Percentiles rank a stretch among this genome's conserved stretches.
Evolutionary conservation across 2,888 invertebrate genomes (phyloP).

Genomic region (Drosophila leonis): DNA sequence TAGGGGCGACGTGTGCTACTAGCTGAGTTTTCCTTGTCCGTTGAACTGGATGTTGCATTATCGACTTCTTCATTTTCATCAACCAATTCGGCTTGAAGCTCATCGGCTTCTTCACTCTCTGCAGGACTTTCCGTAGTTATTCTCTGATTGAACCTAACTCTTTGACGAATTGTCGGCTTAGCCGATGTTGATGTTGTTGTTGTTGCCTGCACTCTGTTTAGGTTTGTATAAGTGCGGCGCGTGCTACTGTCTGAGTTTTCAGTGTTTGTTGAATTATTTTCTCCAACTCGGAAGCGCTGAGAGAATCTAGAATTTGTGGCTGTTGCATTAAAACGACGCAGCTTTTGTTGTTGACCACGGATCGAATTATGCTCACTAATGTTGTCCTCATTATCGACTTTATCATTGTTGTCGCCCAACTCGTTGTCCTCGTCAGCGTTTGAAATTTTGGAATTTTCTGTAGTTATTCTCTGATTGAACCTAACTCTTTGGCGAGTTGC

Average conservation of each 20-base stretch:
- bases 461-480: conserved; percentile 22
- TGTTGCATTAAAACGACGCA: too few relatives aligned
- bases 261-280: neutral
- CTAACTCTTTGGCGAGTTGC: neutral
- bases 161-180: neutral
- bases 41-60: neutral
- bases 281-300: too few relatives aligned
- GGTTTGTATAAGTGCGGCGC: neutral
- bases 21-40: too few relatives aligned
- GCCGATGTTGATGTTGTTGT: neutral
- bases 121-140: neutral
- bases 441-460: neutral
- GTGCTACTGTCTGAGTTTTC: neutral
- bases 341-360: too few relatives aligned
- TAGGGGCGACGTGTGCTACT: neutral
- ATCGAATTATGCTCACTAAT: too few relatives aligned
- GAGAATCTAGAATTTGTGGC: too few relatives aligned
- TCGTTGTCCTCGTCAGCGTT: too few relatives aligned
- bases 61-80: too few relatives aligned
- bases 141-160: conserved; percentile 26
- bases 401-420: too few relatives aligned
- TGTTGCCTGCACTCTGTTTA: neutral
- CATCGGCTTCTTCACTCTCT: too few relatives aligned
- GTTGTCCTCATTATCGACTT: too few relatives aligned
- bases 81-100: too few relatives aligned